phyloP scores from a whole-genome alignment of 2,797 vertebrate genomes.

The Melanotaenia parkinsoni region DNA sequence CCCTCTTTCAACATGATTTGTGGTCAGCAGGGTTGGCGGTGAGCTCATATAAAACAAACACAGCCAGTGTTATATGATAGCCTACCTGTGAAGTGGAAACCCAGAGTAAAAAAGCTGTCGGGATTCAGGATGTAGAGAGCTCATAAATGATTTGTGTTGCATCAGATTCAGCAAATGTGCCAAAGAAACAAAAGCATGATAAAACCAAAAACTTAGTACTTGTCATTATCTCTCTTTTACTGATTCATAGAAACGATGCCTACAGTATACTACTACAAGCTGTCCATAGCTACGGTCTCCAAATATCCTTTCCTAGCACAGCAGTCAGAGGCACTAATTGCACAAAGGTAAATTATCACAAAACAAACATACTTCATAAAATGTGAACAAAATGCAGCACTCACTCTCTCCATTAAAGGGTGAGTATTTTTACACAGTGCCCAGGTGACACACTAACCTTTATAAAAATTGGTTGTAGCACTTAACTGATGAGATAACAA shows the following conservation, averaged over 20 bases:
- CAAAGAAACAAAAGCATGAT: conserved; percentile 36
- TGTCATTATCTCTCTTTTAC: conserved; percentile 17
- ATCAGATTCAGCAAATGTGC: conserved; percentile 55
- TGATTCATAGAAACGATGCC: conserved; percentile 31
- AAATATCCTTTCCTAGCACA: conserved; percentile 10
- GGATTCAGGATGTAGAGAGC: conserved; percentile 47
- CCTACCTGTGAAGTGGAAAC: conserved; percentile 66
- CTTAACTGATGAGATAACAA: conserved; percentile 69
- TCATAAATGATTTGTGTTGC: conserved; percentile 55
- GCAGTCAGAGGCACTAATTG: conserved; percentile 29
- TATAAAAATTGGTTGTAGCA: conserved; percentile 50
- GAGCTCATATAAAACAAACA: conserved; percentile 81
- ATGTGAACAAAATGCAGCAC: conserved; percentile 47
- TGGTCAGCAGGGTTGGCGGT: conserved; percentile 72
- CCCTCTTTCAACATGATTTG: conserved; percentile 79
- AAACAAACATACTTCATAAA: conserved; percentile 28
- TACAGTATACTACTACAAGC: conserved; percentile 2
- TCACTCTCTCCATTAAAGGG: conserved; percentile 34
- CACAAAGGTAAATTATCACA: conserved; percentile 31
- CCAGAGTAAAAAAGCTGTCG: conserved; percentile 52
- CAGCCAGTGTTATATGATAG: conserved; percentile 44
- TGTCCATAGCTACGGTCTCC: conserved; percentile 13
- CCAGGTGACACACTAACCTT: conserved; percentile 52
- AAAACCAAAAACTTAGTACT: conserved; percentile 20
- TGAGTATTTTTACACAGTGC: conserved; percentile 47